A percentile compares a stretch with the other conserved stretches of the same genome.
Conservation (phyloP, 92 coral and sea anemone genomes). For the Siderastrea radians region DNA sequence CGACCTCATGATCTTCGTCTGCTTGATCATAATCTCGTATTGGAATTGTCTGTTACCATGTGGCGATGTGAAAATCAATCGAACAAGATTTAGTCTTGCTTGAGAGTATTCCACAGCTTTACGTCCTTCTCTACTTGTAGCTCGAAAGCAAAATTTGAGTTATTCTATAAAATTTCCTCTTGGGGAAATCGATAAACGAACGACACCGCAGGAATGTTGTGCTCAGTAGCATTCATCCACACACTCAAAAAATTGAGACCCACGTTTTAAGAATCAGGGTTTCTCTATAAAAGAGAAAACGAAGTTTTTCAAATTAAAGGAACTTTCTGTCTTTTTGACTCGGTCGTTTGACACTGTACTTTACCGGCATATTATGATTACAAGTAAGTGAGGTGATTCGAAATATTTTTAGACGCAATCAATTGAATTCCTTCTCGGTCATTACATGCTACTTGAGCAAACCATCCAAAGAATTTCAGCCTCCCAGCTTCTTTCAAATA, state of each 20-base stretch:
- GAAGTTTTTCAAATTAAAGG: background rate
- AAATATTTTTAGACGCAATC: background rate
- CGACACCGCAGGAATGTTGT: background rate
- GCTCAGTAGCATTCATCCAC: background rate
- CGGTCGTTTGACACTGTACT: background rate
- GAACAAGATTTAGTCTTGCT: background rate
- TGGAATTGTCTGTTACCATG: background rate
- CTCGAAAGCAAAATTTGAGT: no score
- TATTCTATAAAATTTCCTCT: no score
- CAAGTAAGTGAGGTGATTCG: background rate
- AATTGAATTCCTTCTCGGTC: constrained; percentile 14
- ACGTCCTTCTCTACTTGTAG: no score
- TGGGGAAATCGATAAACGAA: background rate
- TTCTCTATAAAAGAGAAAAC: no score
- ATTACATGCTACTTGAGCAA: constrained; percentile 34
- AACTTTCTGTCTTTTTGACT: no score
- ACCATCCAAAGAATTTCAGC: constrained; percentile 7
- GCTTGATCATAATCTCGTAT: background rate
- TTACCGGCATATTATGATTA: background rate
- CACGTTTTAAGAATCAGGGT: no score
- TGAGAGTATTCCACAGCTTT: no score
- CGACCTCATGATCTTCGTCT: background rate
- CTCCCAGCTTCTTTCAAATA: background rate
- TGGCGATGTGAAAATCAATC: background rate
- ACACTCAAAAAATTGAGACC: background rate